Evolutionary conservation across 1,140 invertebrate genomes (phyloP), one percentile per base, ranked within the genome.

Genomic region (Probaryconus sp.): DNA sequence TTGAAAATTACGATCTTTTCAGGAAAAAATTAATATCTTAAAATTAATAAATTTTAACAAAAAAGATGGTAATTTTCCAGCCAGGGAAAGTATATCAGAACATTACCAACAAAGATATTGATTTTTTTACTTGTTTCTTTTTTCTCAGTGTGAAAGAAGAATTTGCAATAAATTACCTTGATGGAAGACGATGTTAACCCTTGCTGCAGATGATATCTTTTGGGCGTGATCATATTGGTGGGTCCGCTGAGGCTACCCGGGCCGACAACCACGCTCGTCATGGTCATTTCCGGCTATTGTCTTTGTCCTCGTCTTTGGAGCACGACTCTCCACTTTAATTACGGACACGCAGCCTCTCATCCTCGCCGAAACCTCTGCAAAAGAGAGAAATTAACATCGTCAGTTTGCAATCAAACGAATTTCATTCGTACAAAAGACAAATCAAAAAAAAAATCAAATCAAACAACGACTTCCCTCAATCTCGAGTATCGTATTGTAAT

Each of bases 211-310:
- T 82, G 79, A 48, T 82, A 83, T 42, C 81, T 78, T 67, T 83
- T 85, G 11, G 81, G 75, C 11, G 76, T 76, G 37, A 83, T 79
- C 83, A 85, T 85, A 64, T 81, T 81, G 40, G 77, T 65, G 53
- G 79, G 77, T 73, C 77, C 76, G 50, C 79, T 81, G 21, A 82
- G 74, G 78, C 80, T 84, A 84, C 77, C 82, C 81, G 79, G 81
- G 75, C 78, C 81, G 74, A 81, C 79, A 68, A 80, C 80, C 69
- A 85, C 75, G 77, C 83, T 85, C 78, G 84, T 82, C 82, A 85
- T 84, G 76, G 82, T 85, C 80, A 85, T 83, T 83, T 80, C 79
- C 79, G 64, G 67, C 63, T 58, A 69, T 61, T 72, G 61, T 68
- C 21, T 48, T 64, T 70, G 72, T 77, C 71, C 78, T 78, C 72